A percentile compares a stretch with the other conserved stretches of the same genome.
Conservation (phyloP, 1,140 invertebrate species). For the Calephelis virginiensis region DNA sequence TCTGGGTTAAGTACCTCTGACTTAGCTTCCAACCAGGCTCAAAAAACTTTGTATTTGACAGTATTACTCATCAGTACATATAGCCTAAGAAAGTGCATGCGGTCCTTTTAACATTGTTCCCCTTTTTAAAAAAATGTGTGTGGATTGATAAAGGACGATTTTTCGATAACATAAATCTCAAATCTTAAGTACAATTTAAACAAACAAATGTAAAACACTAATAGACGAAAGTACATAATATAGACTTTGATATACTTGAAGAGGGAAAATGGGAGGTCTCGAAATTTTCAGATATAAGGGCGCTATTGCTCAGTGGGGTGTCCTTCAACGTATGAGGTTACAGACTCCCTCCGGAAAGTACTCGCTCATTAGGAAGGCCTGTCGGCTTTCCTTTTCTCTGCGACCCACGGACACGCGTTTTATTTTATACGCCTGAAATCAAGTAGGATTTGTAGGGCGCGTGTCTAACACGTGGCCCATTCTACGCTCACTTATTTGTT, state of each 20-base stretch:
- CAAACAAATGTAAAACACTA: too few relatives aligned
- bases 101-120: too few relatives aligned
- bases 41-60: too few relatives aligned
- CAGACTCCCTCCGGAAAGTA: slow-evolving; percentile 43
- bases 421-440: slow-evolving; percentile 47
- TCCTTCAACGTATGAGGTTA: slow-evolving; percentile 38
- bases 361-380: slow-evolving; percentile 56
- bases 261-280: background rate
- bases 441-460: slow-evolving; percentile 48
- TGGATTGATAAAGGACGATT: too few relatives aligned
- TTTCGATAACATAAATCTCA: too few relatives aligned
- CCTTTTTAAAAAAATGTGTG: too few relatives aligned
- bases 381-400: slow-evolving; percentile 45
- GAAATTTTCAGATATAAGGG: slow-evolving; percentile 11
- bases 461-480: slow-evolving; percentile 42
- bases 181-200: too few relatives aligned
- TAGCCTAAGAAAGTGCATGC: too few relatives aligned
- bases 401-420: slow-evolving; percentile 26
- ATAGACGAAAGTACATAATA: too few relatives aligned
- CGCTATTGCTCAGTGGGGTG: slow-evolving; percentile 33
- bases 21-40: too few relatives aligned
- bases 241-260: background rate
- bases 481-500: slow-evolving; percentile 49
- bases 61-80: too few relatives aligned
- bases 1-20: too few relatives aligned